Evolutionary conservation across 2,888 invertebrate species (phyloP).

Genomic region (Pilophorus perplexus): DNA sequence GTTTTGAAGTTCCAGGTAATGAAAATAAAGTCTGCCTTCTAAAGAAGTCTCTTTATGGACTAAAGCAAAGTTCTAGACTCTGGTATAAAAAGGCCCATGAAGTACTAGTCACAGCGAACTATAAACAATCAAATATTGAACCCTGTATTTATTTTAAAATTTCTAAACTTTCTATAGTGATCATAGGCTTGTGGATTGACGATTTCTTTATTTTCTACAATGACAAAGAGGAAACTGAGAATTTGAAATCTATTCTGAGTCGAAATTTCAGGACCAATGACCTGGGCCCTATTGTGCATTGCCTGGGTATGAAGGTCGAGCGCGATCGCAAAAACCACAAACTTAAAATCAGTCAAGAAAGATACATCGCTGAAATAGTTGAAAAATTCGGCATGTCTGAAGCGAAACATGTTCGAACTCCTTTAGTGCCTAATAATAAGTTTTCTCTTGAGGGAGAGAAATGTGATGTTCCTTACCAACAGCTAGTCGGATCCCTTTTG

Average conservation of each 20-base stretch:
- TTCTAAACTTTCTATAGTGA: background rate
- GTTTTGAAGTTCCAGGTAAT: background rate
- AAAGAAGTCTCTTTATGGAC: slow-evolving; percentile 16
- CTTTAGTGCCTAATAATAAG: background rate
- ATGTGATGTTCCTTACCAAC: background rate
- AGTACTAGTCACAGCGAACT: background rate
- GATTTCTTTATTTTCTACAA: background rate
- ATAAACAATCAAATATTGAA: background rate
- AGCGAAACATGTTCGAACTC: background rate
- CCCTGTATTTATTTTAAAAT: background rate
- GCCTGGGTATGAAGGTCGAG: background rate
- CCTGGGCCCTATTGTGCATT: slow-evolving; percentile 1
- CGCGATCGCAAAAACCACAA: background rate
- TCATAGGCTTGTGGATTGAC: background rate
- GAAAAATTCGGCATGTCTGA: background rate
- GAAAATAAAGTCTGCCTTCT: background rate
- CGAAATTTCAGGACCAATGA: slow-evolving; percentile 10
- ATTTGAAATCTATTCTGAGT: background rate
- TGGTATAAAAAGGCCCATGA: slow-evolving; percentile 19
- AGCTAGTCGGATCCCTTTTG: background rate
- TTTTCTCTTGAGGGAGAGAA: background rate
- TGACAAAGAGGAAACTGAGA: background rate
- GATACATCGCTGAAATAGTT: background rate
- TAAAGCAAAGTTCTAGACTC: slow-evolving; percentile 6
- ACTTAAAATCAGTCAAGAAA: background rate